A percentile compares a stretch with the other conserved stretches of the same genome.
Conservation (phyloP, 2,113 vertebrate genomes). For the Merops nubicus region DNA sequence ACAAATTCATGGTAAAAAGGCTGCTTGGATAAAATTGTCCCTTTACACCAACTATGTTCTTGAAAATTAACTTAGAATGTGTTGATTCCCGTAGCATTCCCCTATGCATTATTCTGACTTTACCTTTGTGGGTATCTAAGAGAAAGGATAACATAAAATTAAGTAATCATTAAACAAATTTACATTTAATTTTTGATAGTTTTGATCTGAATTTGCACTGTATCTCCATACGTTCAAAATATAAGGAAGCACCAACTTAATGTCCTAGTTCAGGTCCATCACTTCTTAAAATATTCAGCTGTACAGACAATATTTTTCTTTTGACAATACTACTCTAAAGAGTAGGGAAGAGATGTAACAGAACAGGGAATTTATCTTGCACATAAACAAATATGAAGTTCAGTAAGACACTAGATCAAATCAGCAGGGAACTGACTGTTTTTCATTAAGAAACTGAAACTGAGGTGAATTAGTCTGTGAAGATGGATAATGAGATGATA, state of each 20-base stretch:
- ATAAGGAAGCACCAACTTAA: neutral
- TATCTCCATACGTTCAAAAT: neutral
- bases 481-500: conserved; percentile 24
- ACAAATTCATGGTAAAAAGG: neutral
- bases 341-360: neutral
- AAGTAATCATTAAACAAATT: neutral
- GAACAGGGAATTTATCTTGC: neutral
- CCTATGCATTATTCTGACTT: too few species aligned
- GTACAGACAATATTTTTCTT: neutral
- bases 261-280: neutral
- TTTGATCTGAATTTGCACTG: neutral
- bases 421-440: neutral
- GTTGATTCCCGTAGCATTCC: neutral
- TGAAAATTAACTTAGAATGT: neutral
- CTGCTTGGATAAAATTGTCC: neutral
- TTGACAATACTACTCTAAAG: neutral
- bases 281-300: neutral
- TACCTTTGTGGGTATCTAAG: neutral
- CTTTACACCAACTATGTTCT: neutral
- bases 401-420: conserved; percentile 35
- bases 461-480: conserved; percentile 37
- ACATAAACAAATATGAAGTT: neutral
- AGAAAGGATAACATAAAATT: neutral
- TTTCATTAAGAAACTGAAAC: conserved; percentile 43
- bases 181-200: neutral